Evolutionary conservation across 2,888 invertebrate species (phyloP).

Genomic region (Pammene fasciana): DNA sequence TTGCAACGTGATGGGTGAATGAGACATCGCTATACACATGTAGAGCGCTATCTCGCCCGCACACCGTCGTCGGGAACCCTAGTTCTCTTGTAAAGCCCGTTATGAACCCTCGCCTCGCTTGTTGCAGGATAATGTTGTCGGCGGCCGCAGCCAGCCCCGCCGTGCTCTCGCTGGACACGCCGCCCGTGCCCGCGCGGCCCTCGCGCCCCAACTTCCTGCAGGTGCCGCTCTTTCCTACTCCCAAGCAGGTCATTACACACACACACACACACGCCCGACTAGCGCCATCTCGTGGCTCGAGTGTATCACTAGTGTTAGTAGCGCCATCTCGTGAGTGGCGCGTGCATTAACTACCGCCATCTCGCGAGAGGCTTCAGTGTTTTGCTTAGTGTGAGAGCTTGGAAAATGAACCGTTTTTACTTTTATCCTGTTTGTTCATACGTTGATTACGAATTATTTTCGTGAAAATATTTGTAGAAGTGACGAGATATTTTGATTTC

Average conservation of each 20-base stretch:
- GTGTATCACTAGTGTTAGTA: slow-evolving; percentile 19
- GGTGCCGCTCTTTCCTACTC: slow-evolving; percentile 83
- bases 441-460: no score
- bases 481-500: no score
- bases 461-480: no score
- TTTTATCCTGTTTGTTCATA: no score
- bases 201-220: slow-evolving; percentile 89
- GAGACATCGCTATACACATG: no score
- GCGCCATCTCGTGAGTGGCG: slow-evolving; percentile 11
- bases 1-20: no score
- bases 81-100: no score
- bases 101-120: neutral
- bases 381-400: slow-evolving; percentile 21
- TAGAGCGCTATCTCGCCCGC: no score
- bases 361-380: slow-evolving; percentile 11
- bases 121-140: slow-evolving; percentile 79
- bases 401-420: neutral
- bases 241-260: slow-evolving; percentile 68
- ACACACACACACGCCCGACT: slow-evolving; percentile 6
- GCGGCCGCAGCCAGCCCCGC: slow-evolving; percentile 79
- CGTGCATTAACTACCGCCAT: slow-evolving; percentile 6
- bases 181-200: slow-evolving; percentile 75
- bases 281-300: slow-evolving; percentile 15
- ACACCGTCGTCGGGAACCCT: no score
- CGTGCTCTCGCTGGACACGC: slow-evolving; percentile 66